Evolutionary conservation across 2,113 vertebrate species (phyloP).

Genomic region (Mormyrus iriodes): DNA sequence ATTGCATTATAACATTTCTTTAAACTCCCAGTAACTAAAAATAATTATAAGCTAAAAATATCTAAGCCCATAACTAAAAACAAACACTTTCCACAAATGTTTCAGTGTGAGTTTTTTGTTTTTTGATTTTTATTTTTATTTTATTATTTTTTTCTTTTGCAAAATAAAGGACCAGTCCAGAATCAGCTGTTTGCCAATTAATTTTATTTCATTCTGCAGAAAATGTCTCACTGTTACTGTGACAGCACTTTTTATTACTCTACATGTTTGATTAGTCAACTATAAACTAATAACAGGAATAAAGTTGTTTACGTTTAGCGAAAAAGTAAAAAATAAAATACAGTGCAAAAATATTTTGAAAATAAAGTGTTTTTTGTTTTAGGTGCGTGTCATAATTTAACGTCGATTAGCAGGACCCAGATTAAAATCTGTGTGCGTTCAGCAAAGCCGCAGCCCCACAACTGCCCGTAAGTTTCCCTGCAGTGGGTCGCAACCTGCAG

Average conservation of each 20-base stretch:
- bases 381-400: background rate
- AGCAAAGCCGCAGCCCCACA: background rate
- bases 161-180: background rate
- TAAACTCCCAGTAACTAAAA: background rate
- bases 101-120: background rate
- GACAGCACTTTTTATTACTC: background rate
- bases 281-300: background rate
- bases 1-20: background rate
- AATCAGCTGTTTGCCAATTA: background rate
- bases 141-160: no score
- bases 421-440: background rate
- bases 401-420: conserved; percentile 26
- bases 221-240: background rate
- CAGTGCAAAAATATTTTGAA: background rate
- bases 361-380: conserved; percentile 8
- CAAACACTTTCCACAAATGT: background rate
- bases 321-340: background rate
- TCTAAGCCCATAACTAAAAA: background rate
- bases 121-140: no score
- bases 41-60: background rate
- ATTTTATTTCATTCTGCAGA: background rate
- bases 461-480: background rate
- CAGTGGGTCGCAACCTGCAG: background rate
- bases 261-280: no score
- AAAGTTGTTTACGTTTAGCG: background rate